phyloP scores from a whole-genome alignment of 2,797 vertebrate species.

The Pseudomugil tenellus region DNA sequence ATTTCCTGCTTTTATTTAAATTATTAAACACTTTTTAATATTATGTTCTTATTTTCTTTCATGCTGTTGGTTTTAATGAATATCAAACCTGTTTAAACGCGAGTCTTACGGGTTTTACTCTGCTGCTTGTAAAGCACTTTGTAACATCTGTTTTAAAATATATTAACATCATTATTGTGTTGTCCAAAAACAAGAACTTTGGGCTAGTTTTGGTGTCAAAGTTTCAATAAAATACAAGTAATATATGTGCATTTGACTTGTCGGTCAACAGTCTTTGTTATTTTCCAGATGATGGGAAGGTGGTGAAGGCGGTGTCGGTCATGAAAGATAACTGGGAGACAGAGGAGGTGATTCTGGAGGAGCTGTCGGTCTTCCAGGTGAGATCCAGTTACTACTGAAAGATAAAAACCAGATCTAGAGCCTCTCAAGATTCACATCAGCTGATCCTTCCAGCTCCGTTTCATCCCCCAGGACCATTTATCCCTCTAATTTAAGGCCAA shows the following conservation, averaged over 20 bases:
- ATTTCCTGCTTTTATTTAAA: too few species aligned
- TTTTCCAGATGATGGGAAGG: conserved; percentile 80
- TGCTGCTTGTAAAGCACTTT: too few species aligned
- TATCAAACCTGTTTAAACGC: too few species aligned
- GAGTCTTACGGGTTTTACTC: too few species aligned
- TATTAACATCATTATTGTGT: not conserved
- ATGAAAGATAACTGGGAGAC: conserved; percentile 50
- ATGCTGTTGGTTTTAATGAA: too few species aligned
- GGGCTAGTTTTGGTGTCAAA: not conserved
- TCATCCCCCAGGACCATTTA: not conserved
- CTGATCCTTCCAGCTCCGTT: not conserved
- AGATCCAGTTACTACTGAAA: not conserved
- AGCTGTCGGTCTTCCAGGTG: conserved; percentile 83
- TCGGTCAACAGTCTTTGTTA: not conserved
- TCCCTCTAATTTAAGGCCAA: not conserved
- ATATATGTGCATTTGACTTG: not conserved
- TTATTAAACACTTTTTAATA: too few species aligned
- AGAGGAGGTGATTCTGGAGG: conserved; percentile 84
- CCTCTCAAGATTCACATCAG: not conserved
- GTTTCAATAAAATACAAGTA: not conserved
- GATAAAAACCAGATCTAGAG: not conserved
- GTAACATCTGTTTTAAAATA: too few species aligned
- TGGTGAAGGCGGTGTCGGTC: conserved; percentile 83
- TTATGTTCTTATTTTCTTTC: too few species aligned
- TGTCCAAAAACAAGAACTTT: too few species aligned